Conservation (phyloP, 2,113 vertebrate species). For the Galbula dea region DNA sequence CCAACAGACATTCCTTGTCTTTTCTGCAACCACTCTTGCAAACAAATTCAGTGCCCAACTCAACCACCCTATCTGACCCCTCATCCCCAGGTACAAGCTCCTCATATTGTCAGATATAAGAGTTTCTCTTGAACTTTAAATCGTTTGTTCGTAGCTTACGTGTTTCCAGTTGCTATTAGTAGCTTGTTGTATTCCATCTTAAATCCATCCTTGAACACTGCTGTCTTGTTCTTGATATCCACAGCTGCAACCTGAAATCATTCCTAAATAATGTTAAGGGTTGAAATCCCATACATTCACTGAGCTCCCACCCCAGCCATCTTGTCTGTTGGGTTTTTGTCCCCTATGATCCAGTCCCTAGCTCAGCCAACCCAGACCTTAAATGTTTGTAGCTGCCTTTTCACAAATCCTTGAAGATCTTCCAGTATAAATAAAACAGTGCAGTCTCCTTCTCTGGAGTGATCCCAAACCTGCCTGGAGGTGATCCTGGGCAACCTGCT, state of each 20-base stretch:
- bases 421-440: neutral
- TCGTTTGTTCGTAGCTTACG: slow-evolving; percentile 59
- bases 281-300: neutral
- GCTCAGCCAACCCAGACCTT: neutral
- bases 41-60: neutral
- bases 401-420: neutral
- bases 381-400: neutral
- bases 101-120: neutral
- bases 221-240: slow-evolving; percentile 87
- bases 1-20: neutral
- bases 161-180: slow-evolving; percentile 93
- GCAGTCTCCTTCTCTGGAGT: too few species aligned
- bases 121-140: neutral
- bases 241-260: slow-evolving; percentile 83
- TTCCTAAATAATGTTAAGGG: neutral
- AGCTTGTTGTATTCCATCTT: slow-evolving; percentile 96
- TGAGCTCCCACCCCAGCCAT: neutral
- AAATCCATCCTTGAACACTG: slow-evolving; percentile 90
- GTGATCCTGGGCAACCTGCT: too few species aligned
- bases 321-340: neutral
- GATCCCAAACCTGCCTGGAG: too few species aligned
- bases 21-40: neutral
- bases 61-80: neutral
- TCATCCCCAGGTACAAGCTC: neutral
- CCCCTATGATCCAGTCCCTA: neutral